These are phyloP conservation scores for Oligia latruncula DNA, from an alignment of 2,888 invertebrate species.

Conservation along the genomic window DNA sequence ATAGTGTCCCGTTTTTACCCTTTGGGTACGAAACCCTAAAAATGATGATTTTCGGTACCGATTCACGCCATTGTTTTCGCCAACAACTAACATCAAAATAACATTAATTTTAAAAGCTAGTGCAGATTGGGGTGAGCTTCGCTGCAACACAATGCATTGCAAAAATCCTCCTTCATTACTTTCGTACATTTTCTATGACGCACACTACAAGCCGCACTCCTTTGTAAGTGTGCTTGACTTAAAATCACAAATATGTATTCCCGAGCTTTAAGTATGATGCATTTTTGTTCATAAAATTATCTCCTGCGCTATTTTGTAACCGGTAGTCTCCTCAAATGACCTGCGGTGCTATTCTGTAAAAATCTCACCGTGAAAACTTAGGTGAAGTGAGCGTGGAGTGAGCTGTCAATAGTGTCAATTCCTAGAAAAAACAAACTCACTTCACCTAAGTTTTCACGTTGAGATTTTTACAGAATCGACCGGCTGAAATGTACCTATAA, in stretches of 20 bases:
- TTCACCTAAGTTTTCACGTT: too few species aligned
- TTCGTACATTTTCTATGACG: too few species aligned
- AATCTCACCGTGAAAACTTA: too few species aligned
- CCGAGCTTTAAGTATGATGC: not conserved
- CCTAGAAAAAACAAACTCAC: too few species aligned
- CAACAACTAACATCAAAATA: not conserved
- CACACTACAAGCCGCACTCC: not conserved
- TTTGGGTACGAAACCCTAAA: too few species aligned
- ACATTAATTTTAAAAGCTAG: not conserved
- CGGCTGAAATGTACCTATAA: too few species aligned
- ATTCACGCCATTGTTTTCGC: not conserved
- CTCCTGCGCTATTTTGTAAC: not conserved
- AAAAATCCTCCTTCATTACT: not conserved
- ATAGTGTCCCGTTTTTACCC: too few species aligned
- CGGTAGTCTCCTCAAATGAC: not conserved
- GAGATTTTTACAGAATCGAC: too few species aligned
- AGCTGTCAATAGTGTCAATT: too few species aligned
- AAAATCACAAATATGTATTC: not conserved
- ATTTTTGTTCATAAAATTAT: not conserved
- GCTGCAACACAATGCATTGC: not conserved
- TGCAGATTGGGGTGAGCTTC: not conserved
- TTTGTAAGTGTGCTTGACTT: not conserved
- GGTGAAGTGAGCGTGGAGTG: too few species aligned
- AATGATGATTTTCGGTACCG: not conserved
- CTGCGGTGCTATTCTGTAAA: too few species aligned